Evolutionary conservation across 1,140 invertebrate genomes (phyloP).

Genomic region (Calliphora vicina): DNA sequence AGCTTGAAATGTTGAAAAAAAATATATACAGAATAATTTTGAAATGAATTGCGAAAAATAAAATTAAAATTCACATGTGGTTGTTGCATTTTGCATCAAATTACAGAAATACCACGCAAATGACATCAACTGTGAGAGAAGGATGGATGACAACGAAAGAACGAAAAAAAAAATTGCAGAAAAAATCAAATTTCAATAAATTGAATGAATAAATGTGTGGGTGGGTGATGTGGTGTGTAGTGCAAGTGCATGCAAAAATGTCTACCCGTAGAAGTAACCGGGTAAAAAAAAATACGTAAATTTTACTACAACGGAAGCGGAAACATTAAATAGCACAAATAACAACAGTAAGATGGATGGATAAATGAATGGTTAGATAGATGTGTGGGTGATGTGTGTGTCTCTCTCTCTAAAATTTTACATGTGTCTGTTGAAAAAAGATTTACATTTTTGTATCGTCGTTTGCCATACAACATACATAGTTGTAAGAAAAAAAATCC

Average conservation of each 20-base stretch:
- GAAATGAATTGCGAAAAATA: background rate
- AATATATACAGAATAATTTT: too few species aligned
- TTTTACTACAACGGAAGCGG: background rate
- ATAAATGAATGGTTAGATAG: background rate
- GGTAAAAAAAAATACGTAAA: background rate
- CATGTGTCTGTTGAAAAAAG: background rate
- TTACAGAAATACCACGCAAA: background rate
- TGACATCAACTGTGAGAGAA: background rate
- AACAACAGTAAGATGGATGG: background rate
- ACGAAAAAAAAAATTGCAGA: conserved; percentile 5
- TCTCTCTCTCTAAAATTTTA: background rate
- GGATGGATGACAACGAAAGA: background rate
- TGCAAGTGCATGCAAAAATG: background rate
- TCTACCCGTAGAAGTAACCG: background rate
- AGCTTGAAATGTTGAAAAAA: too few species aligned
- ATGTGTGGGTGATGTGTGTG: background rate
- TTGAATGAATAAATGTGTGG: background rate
- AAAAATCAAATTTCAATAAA: background rate
- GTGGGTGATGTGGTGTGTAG: background rate
- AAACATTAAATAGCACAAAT: conserved; percentile 26
- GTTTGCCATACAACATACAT: background rate
- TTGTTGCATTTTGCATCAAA: conserved; percentile 1
- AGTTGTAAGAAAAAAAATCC: background rate
- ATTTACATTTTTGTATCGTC: background rate
- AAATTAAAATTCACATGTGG: conserved; percentile 13